Evolutionary conservation across 2,888 invertebrate species (phyloP), one percentile per base, ranked within the genome.

Genomic region (Noctua comes): DNA sequence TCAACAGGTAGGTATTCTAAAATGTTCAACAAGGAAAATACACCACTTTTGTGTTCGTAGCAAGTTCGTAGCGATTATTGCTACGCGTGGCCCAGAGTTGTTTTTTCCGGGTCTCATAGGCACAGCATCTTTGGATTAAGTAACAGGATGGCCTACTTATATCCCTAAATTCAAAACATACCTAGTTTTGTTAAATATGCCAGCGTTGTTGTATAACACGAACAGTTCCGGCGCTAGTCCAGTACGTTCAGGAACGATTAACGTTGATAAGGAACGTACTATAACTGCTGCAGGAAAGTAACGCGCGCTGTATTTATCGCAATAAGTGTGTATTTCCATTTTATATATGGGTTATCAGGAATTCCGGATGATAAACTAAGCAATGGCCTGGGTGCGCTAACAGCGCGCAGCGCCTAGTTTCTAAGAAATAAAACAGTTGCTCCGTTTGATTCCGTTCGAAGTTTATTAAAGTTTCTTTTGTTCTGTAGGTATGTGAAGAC

Each of bases 401-500:
- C 76, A 81, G 79, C 77, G 77, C 66, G 46, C 68, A 81, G 79
- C 76, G 77, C 66, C 36, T 70, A 73, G 57, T 86, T 93, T 92
- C 91, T 88, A 85, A 87, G 88, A 91, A 92, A 86, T 73, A 76
- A 80, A 79, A 79, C 79, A 73, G n/a, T 79, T 73, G 27, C 2
- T 36, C n/a, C 54, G 21, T 70, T 81, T 73, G 48, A 78, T 76
- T 76, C 46, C n/a, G 43, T 73, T 80, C 72, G 64, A 80, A 72
- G 79, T 86, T 83, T 82, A 74, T 86, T 73, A 85, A 89, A 76
- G 59, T 48, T 79, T 40, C 69, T 62, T 78, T 85, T 73, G 36
- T 77, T 68, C 97, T 95, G 69, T 97, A 99, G 99, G 99, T 99
- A 89, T 99, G 99, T 96, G 99, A 99, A 93, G 99, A 99, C 93